Conservation (phyloP, 2,113 vertebrate genomes). For the Passer domesticus region DNA sequence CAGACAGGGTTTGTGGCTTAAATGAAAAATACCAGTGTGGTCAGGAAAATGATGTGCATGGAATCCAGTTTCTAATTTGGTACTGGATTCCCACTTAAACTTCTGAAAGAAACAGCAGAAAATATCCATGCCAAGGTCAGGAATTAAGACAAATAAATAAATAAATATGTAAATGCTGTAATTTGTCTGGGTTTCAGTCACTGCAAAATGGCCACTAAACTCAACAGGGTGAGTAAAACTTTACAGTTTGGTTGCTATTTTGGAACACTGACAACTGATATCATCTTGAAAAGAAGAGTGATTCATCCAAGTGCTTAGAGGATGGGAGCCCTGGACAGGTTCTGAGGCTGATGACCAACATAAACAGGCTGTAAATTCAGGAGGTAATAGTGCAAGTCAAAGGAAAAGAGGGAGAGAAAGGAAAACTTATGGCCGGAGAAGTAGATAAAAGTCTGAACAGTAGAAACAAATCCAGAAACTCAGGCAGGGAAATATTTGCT, state of each 20-base stretch:
- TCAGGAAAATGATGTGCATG: not conserved
- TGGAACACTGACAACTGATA: not conserved
- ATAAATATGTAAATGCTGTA: not conserved
- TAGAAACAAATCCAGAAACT: not conserved
- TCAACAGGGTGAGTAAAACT: not conserved
- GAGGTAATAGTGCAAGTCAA: not conserved
- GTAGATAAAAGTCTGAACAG: not conserved
- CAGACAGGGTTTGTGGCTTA: not conserved
- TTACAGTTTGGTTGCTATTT: not conserved
- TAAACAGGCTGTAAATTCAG: not conserved
- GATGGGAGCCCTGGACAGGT: not conserved
- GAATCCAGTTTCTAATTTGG: not conserved
- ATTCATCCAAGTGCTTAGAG: not conserved
- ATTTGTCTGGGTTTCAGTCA: not conserved
- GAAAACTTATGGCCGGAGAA: not conserved
- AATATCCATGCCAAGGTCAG: not conserved
- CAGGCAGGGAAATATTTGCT: not conserved
- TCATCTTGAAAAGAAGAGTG: not conserved
- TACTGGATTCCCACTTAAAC: not conserved
- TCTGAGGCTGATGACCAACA: not conserved
- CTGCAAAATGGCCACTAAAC: not conserved
- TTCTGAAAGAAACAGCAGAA: not conserved
- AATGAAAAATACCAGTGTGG: not conserved
- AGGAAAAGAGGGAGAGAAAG: not conserved
- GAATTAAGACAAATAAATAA: not conserved